Evolutionary conservation across 2,888 invertebrate genomes (phyloP).

Genomic region (Temnothorax ravouxi): DNA sequence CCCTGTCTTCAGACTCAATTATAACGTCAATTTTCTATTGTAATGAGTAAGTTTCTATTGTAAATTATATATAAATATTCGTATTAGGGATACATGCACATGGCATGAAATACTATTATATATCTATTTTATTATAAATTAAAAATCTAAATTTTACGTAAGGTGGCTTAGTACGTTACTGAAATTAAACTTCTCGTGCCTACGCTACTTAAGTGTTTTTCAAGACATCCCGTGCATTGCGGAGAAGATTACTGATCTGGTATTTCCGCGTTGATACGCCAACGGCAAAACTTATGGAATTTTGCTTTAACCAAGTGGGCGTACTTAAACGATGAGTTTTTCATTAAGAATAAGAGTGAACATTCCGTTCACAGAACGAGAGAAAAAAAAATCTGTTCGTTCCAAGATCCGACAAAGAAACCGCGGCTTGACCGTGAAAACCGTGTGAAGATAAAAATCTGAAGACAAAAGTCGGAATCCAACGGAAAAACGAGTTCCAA

Average conservation of each 20-base stretch:
- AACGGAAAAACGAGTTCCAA: slow-evolving; percentile 9
- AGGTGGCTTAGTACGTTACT: background rate
- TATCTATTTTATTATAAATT: background rate
- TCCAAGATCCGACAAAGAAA: background rate
- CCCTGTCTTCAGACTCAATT: no score
- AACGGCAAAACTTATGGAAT: slow-evolving; percentile 21
- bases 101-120: background rate
- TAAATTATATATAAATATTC: background rate
- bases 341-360: background rate
- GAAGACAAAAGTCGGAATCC: background rate
- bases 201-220: background rate
- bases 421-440: background rate
- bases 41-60: background rate
- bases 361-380: background rate
- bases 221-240: background rate
- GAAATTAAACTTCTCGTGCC: background rate
- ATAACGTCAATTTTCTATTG: background rate
- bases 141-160: background rate
- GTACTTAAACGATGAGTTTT: background rate
- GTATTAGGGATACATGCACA: background rate
- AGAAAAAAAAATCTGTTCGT: background rate
- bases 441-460: background rate
- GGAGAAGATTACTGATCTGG: background rate
- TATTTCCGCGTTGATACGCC: slow-evolving; percentile 8
- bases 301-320: background rate